These are phyloP conservation scores for Tiaroga cobitis DNA, from an alignment of 2,797 vertebrate genomes.

Conservation along the genomic window DNA sequence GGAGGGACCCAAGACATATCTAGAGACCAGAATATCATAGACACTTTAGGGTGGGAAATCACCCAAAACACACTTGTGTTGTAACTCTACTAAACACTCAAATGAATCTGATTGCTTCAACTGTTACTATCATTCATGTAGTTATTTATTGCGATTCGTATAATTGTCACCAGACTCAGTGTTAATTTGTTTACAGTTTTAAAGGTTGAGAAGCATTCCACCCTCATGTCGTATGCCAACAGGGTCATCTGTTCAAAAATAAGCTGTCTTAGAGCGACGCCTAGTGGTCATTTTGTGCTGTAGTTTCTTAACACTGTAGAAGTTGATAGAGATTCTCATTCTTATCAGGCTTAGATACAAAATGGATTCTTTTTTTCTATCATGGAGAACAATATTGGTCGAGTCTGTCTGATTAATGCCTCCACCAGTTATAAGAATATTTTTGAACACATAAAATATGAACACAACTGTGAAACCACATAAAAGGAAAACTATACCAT, in stretches of 20 bases:
- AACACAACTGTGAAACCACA: not conserved
- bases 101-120: constrained; percentile 25
- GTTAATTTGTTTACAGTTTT: constrained; percentile 70
- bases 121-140: constrained; percentile 48
- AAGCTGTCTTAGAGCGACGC: constrained; percentile 86
- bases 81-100: constrained; percentile 1
- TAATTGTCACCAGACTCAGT: constrained; percentile 72
- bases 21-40: not conserved
- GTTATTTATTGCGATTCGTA: constrained; percentile 73
- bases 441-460: not conserved
- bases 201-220: constrained; percentile 61
- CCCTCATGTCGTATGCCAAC: constrained; percentile 37
- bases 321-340: not conserved
- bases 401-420: not conserved
- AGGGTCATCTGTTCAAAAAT: constrained; percentile 32
- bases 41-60: not conserved
- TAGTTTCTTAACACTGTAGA: not conserved
- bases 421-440: not conserved
- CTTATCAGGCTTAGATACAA: not conserved
- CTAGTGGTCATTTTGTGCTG: constrained; percentile 70
- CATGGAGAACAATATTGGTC: not conserved
- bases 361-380: not conserved
- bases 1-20: not conserved
- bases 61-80: not conserved
- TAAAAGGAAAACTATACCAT: not conserved